A percentile compares a stretch with the other conserved stretches of the same genome.
Conservation (phyloP, 2,888 invertebrate species). For the Sericinus montela region DNA sequence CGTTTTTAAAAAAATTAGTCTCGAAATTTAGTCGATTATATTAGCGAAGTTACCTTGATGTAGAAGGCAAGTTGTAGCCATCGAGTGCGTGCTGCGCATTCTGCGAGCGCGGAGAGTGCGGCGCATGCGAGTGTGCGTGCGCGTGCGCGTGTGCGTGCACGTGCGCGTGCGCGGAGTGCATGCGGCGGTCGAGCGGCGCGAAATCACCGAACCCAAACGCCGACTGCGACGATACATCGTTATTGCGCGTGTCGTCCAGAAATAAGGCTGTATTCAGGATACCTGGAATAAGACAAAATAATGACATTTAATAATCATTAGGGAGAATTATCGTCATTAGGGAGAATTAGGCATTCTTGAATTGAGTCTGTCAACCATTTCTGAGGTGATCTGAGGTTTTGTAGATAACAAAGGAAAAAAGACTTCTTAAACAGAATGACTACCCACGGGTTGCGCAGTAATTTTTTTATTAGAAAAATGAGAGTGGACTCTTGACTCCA, state of each 20-base stretch:
- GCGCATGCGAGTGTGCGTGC: slow-evolving; percentile 27
- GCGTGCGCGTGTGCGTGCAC: slow-evolving; percentile 29
- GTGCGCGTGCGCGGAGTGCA: slow-evolving; percentile 27
- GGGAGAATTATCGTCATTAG: too few species aligned
- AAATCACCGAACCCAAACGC: slow-evolving; percentile 27
- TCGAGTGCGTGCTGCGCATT: slow-evolving; percentile 30
- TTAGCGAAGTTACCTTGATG: slow-evolving; percentile 46
- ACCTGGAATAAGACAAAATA: slow-evolving; percentile 28
- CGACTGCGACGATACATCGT: slow-evolving; percentile 45
- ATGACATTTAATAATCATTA: too few species aligned
- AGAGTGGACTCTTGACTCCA: too few species aligned
- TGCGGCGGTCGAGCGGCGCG: slow-evolving; percentile 27
- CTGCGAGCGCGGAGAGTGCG: background rate
- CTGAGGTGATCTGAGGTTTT: too few species aligned
- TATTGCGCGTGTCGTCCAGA: slow-evolving; percentile 58
- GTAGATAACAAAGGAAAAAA: too few species aligned
- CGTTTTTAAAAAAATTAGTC: too few species aligned
- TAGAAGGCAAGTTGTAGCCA: slow-evolving; percentile 58
- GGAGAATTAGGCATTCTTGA: too few species aligned
- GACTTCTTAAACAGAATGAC: too few species aligned
- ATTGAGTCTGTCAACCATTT: too few species aligned
- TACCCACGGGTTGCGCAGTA: too few species aligned
- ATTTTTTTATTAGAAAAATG: too few species aligned
- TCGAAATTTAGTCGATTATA: too few species aligned
- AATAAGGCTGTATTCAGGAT: slow-evolving; percentile 53